Base-by-base conservation (phyloP, 2,888 invertebrate genomes). In the Pyrocoelia pectoralis region DNA sequence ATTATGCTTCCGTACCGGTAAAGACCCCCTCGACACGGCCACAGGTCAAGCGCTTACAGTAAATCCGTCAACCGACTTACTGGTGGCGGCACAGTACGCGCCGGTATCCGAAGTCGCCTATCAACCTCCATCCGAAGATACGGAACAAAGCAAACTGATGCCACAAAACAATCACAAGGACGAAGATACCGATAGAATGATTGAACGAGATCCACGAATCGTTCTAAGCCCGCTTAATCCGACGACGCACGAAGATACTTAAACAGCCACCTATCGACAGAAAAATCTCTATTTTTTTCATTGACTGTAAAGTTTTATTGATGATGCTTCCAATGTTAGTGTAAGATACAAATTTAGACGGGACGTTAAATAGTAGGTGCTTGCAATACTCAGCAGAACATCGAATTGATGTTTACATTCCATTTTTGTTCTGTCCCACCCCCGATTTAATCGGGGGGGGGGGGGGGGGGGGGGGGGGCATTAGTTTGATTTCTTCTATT, bases 111-210 rank as follows among this genome's bases (percentile, higher is more conserved):
- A 91, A 80, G 87, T 90, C 10, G 80, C 82, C 17, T 84, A 84
- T 72, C 83, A 83, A 70, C 89, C 90, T 48, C 86, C 88, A 1
- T 85, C 86, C 56, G 89, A 83, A 83, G 81, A 90, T 84, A 84
- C 84, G 69, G 91, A 91, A 76, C 88, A 89, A 77, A 86, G 90
- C 76, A 90, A 90, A 79, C 84, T 91, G 74, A 91, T 91, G 90
- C 83, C 84, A 1, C 78, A 72, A 66, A 90, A 90, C n/a, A n/a
- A n/a, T 74, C 88, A 87, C 79, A 90, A 90, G 80, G 90, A 90
- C 75, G 91, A 91, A 78, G 91, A 91, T 78, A 89, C 89, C 71
- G 90, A 91, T 78, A 87, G 90, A 71, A 90, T 91, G 89, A 82
- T 90, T 70, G 90, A 90, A 76, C 87, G 88, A 24, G 88, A 90